Conservation (phyloP, 2,113 vertebrate species). For the Thunnus thynnus region DNA sequence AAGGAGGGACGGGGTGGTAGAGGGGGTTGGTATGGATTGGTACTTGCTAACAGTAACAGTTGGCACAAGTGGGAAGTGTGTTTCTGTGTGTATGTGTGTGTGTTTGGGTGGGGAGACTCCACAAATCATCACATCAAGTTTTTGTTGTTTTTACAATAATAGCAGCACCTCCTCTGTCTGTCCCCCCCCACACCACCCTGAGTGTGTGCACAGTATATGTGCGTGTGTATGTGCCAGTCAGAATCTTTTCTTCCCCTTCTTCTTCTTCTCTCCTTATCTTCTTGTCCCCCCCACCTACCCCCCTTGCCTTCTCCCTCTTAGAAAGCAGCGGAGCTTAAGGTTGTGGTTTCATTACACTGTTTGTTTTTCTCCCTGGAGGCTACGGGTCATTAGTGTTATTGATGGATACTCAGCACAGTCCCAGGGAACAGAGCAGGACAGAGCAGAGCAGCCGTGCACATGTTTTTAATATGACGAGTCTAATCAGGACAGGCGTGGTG, state of each 20-base stretch:
- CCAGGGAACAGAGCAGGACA: slow-evolving; percentile 41
- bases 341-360: slow-evolving; percentile 68
- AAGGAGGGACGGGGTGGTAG: slow-evolving; percentile 1
- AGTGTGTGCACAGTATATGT: slow-evolving; percentile 19
- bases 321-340: slow-evolving; percentile 56
- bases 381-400: slow-evolving; percentile 81
- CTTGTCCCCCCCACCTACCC: slow-evolving; percentile 8
- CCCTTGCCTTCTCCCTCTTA: slow-evolving; percentile 18
- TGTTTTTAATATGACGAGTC: slow-evolving; percentile 78
- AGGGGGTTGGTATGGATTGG: slow-evolving; percentile 21
- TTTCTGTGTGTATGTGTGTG: slow-evolving; percentile 25
- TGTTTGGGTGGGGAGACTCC: slow-evolving; percentile 43
- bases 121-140: slow-evolving; percentile 70
- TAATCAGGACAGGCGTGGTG: slow-evolving; percentile 74
- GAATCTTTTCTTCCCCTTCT: slow-evolving; percentile 6
- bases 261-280: slow-evolving; percentile 18
- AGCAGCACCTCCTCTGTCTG: slow-evolving; percentile 28
- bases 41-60: slow-evolving; percentile 65
- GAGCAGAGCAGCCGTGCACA: slow-evolving; percentile 61
- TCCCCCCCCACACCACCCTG: neutral
- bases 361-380: slow-evolving; percentile 74
- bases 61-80: slow-evolving; percentile 66
- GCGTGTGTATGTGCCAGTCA: slow-evolving; percentile 33
- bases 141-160: slow-evolving; percentile 61
- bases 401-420: slow-evolving; percentile 74